These are phyloP conservation scores for Crotalus horridus DNA, from an alignment of 2,113 vertebrate genomes.

Conservation along the genomic window DNA sequence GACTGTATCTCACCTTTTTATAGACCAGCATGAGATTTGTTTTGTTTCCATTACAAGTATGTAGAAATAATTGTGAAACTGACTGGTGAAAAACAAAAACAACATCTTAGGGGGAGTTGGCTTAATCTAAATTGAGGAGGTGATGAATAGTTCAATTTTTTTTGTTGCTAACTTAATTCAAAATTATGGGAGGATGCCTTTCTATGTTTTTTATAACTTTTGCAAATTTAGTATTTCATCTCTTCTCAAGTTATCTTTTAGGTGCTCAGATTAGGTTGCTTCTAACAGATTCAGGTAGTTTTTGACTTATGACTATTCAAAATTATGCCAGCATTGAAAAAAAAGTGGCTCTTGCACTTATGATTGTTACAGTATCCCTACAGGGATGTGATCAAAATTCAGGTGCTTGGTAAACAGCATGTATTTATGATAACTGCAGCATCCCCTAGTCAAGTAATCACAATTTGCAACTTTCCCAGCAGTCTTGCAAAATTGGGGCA, in stretches of 20 bases:
- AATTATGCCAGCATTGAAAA: too few species aligned
- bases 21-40: not conserved
- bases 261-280: not conserved
- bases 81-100: not conserved
- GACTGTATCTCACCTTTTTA: not conserved
- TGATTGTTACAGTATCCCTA: too few species aligned
- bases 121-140: not conserved
- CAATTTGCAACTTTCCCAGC: too few species aligned
- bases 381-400: too few species aligned
- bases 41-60: not conserved
- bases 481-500: too few species aligned
- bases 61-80: not conserved
- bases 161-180: not conserved
- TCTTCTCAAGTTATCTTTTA: not conserved
- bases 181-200: not conserved
- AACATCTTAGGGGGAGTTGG: too few species aligned
- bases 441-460: too few species aligned
- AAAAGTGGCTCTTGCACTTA: too few species aligned
- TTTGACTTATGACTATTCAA: too few species aligned
- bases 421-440: too few species aligned
- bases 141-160: not conserved
- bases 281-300: not conserved
- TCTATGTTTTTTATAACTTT: not conserved
- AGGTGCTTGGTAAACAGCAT: too few species aligned
- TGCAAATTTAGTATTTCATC: not conserved